Base-by-base conservation (phyloP, 2,113 vertebrate species). In the Nanorana parkeri region DNA sequence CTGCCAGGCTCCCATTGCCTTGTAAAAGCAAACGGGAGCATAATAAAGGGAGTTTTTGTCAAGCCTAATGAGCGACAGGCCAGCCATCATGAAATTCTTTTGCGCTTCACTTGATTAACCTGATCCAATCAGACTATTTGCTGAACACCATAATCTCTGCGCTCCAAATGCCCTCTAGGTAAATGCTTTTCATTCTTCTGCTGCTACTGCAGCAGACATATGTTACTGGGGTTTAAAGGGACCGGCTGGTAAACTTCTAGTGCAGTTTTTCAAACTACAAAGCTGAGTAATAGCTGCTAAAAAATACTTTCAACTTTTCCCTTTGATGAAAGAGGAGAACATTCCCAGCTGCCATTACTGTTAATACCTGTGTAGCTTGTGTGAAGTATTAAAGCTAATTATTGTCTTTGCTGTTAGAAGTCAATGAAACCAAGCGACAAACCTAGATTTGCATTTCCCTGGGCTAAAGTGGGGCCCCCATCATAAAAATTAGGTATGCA, bases 51-150 rank as follows among this genome's bases (percentile, higher is more conserved):
- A 69, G 77, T n/a, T 28, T 61, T 66, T 29, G 79, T 72, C n/a
- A 21, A 72, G 61, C 4, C 47, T 28, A 81, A 72, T 54, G 47
- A 81, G 78, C 68, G 26, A 20, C 60, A 65, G 55, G 69, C 73
- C 79, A 81, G 36, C 81, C 71, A 32, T 86, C 83, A 85, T 68
- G 84, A 87, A 80, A 81, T 83, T 86, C 81, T 32, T 20, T 69
- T 82, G 80, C 66, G 80, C 84, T 87, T 77, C 83, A 83, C 86
- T 86, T 85, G 84, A 90, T 88, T 87, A 86, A 82, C 54, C 90
- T 92, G 88, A 95, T 92, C 91, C 89, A 92, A 93, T 94, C 92
- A 93, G 89, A 87, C 80, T 87, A 84, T 86, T 87, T 88, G 87
- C 89, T 89, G 85, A 89, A 85, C 85, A 85, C 75, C 76, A 85